Evolutionary conservation across 2,888 invertebrate genomes (phyloP), one percentile per base, ranked within the genome.

Genomic region (Dryadula phaetusa): DNA sequence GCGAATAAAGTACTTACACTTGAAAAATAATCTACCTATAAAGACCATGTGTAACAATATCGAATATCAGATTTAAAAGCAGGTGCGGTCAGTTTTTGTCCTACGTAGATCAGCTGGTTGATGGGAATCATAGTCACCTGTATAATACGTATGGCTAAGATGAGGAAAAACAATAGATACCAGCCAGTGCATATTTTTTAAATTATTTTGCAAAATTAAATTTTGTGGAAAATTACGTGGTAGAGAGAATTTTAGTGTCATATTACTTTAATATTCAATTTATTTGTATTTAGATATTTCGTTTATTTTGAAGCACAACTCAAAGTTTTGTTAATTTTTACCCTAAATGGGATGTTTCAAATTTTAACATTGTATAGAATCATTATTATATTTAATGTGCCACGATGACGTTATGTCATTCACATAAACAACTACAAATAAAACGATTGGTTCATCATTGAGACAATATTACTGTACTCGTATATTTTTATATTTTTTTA

Each of bases 31-130:
- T 63, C 70, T 63, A 60, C 53, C 47, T 61, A 68, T 68, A 72
- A 73, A 73, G 37, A 69, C 62, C 72, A 73, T 73, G 46, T 73
- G 72, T 72, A 71, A 69, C 56, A 61, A 70, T 72, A 75, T 72
- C 69, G 40, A 62, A 76, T 87, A 74, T 81, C 83, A 77, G 73
- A 82, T 82, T 82, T 78, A 72, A 63, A 70, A 79, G 82, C 91
- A 91, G 88, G 88, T 90, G 90, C 53, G 56, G 62, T 40, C 71
- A 60, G 73, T 85, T 85, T 85, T 84, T 82, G 70, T 75, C 72
- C 69, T 75, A 56, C 56, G 56, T 79, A 75, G 76, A 85, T 87
- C 89, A 86, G 86, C 83, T 90, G 90, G 83, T 75, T 75, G 77
- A 75, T 75, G 78, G 62, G 67, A 46, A 77, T 62, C 42, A 53